Base-by-base conservation (phyloP, 2,113 vertebrate species). In the Sylvia atricapilla region DNA sequence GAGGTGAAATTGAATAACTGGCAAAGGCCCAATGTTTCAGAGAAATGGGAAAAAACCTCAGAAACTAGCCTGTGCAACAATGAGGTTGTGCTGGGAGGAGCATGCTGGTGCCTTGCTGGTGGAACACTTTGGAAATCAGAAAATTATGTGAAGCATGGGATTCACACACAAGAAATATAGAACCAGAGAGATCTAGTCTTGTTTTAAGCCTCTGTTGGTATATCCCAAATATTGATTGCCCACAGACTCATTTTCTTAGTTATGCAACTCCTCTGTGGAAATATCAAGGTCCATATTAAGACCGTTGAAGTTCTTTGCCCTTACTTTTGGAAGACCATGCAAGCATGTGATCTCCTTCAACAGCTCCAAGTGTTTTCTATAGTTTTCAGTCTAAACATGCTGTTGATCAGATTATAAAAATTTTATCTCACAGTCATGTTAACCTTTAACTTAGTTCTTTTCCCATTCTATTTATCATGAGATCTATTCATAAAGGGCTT, bases 381-480 rank as follows among this genome's bases (percentile, higher is more conserved):
- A 52, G 56, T 52, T 67, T 91, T 91, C 62, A 49, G 22, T 68
- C 44, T 83, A 58, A 94, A 79, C 56, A 56, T 27, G 31, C 24
- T 53, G 39, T 60, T 78, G 58, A 58, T 79, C 41, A 73, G 53
- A 47, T 87, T 25, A 35, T 35, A 79, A 76, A 60, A 39, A 68
- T 15, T n/a, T 69, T 41, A 90, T 74, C 43, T 85, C 59, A 37
- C 25, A 56, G 31, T 74, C 41, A 73, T 9, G 19, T 77, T 93
- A 92, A 88, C 35, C 55, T 94, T 90, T 80, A 90, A 62, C 74
- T 73, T 62, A 35, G n/a, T 66, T 92, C 50, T 87, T 86, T 83
- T 49, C 33, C 30, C 31, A 62, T 67, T 55, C 27, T 82, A 5
- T 58, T 82, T 89, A 35, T 73, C 82, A 64, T 53, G 52, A 79